A percentile compares a stretch with the other conserved stretches of the same genome.
phyloP scores from a whole-genome alignment of 2,113 vertebrate species.

The Dipodomys ordii region DNA sequence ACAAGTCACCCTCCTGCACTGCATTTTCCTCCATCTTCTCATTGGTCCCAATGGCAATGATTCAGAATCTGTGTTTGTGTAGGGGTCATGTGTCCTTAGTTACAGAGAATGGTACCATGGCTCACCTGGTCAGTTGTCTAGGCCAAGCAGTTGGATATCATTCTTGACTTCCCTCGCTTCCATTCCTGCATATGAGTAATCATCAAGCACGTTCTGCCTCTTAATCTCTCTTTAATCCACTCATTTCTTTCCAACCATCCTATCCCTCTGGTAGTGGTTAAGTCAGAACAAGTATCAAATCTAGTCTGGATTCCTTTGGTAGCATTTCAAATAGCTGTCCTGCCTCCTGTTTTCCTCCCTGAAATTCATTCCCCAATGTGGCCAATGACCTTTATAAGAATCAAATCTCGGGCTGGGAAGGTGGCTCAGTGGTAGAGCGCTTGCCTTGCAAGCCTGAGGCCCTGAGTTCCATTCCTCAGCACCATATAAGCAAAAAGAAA shows the following conservation, averaged over 20 bases:
- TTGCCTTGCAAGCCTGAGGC: too few species aligned
- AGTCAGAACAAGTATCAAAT: not conserved
- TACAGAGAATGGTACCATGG: not conserved
- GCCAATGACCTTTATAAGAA: not conserved
- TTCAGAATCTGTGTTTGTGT: not conserved
- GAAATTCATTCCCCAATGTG: not conserved
- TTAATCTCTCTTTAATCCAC: not conserved
- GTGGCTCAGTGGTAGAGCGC: too few species aligned
- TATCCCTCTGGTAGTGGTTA: not conserved
- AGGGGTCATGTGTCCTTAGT: not conserved
- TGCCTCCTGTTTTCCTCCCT: not conserved
- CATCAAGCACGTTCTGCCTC: not conserved
- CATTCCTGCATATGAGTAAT: not conserved
- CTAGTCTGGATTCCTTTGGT: not conserved
- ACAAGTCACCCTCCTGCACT: not conserved
- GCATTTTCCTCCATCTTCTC: not conserved
- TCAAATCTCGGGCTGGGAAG: too few species aligned
- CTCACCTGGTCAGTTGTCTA: not conserved
- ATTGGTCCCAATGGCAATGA: not conserved
- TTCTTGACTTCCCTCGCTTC: not conserved
- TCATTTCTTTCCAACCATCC: not conserved
- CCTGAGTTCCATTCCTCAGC: too few species aligned
- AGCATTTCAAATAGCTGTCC: not conserved
- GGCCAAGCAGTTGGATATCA: not conserved
- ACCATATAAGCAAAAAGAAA: too few species aligned